Evolutionary conservation across 2,797 vertebrate genomes (phyloP).

Genomic region (Enteromius anoplus): DNA sequence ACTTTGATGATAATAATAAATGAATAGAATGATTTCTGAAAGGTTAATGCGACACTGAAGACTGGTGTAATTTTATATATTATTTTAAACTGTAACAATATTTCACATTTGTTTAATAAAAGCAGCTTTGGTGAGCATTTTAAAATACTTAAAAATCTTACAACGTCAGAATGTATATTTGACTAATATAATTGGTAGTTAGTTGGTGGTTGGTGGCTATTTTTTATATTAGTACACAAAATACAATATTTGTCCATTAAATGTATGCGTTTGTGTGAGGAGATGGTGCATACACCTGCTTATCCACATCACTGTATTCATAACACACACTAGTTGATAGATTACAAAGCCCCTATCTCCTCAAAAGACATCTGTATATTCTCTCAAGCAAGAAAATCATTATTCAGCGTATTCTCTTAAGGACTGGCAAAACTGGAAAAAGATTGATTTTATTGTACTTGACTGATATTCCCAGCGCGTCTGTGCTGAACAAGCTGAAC

Average conservation of each 20-base stretch:
- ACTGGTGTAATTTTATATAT: neutral
- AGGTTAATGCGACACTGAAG: neutral
- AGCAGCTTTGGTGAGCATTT: neutral
- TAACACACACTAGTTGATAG: constrained; percentile 43
- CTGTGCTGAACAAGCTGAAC: constrained; percentile 27
- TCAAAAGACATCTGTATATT: constrained; percentile 48
- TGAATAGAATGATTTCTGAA: neutral
- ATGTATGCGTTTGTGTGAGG: neutral
- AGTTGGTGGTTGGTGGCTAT: too few relatives aligned
- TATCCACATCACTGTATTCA: constrained; percentile 26
- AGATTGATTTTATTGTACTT: constrained; percentile 34
- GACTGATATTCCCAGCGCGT: constrained; percentile 45
- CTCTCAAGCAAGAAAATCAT: constrained; percentile 41
- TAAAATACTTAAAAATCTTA: neutral
- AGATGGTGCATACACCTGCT: constrained; percentile 25
- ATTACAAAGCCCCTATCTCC: constrained; percentile 19
- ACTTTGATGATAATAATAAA: neutral
- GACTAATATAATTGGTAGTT: neutral
- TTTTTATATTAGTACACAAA: neutral
- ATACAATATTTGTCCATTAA: neutral
- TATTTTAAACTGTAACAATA: neutral
- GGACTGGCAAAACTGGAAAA: constrained; percentile 35
- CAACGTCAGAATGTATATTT: neutral
- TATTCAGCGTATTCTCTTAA: constrained; percentile 35
- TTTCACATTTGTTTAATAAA: neutral